Evolutionary conservation across 2,113 vertebrate species (phyloP), one percentile per base, ranked within the genome.

Genomic region (Sylvilagus bachmani): DNA sequence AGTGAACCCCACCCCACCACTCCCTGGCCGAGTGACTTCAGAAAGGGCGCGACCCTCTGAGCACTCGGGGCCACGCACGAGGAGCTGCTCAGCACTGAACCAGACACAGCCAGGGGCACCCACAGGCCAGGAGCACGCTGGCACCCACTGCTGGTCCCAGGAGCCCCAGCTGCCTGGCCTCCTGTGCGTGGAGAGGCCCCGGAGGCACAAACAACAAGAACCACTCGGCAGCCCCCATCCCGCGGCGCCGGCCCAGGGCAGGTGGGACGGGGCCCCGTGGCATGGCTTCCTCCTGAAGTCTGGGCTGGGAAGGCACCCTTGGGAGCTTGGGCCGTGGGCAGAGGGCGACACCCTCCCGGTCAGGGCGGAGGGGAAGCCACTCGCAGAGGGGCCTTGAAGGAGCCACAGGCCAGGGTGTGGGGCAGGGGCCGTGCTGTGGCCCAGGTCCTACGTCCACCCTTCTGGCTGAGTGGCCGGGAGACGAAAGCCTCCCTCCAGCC

Each of bases 131-230:
- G n/a, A n/a, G n/a, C n/a, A n/a, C 61, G 9, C 7, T 61, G 64
- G 21, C 12, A 5, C n/a, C 64, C 69, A 2, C 5, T 5, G 33
- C n/a, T 3, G 9, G 6, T 29, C 9, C 17, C 24, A 4, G 4
- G 33, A 29, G 21, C 33, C 1, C 53, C 1, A 1, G 44, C 80
- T 4, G 29, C 33, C 70, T n/a, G 49, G 2, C 16, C 80, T 33
- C 49, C 75, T 16, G 19, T 0, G 8, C 0, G 1, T 8, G n/a
- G 5, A 5, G 66, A 70, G 36, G 31, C 64, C 21, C 1, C 12
- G 25, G 13, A 13, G 24, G 0, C 2, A 67, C 77, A 21, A 21
- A 49, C 0, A 2, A 7, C 0, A n/a, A 19, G 17, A n/a, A 19
- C 8, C 0, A 14, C 21, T 13, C 58, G 6, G 29, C 38, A 70